Base-by-base conservation (phyloP, 2,113 vertebrate species). In the Speoplatyrhinus poulsoni region DNA sequence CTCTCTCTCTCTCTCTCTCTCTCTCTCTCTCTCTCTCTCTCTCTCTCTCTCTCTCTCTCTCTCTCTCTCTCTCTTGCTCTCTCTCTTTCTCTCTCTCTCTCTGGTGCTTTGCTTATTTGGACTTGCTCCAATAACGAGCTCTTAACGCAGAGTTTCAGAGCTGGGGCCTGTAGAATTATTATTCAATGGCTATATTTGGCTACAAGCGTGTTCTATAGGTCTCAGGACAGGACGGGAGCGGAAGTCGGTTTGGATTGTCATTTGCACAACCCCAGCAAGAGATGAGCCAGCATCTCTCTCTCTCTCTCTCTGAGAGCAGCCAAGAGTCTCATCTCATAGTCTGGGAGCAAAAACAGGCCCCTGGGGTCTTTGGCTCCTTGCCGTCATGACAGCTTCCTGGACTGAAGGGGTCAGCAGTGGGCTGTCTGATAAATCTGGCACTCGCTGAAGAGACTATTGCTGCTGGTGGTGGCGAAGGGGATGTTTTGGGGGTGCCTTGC, bases 371-470 rank as follows among this genome's bases (percentile, higher is more conserved):
- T 79, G 81, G 72, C 81, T 87, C 66, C 62, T 80, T 82, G 82
- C 84, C 81, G 57, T 57, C 82, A 80, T 46, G 59, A 71, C 81
- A 70, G 81, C 84, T 85, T 85, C 82, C 75, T 70, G 66, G 84
- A 87, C 85, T 90, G 84, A 86, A 90, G 90, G 90, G 90, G 91
- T 92, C 89, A 91, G 83, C 78, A 71, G 72, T 84, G 86, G 86
- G 80, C 85, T 88, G 86, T 82, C 85, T 75, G 81, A 87, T 82
- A 85, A 87, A 72, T 78, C 36, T 41, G 36, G 36, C 36, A 41
- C 36, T 41, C 36, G 7, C 7, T 41, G 36, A 41, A 8, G 26
- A 26, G 26, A 26, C 26, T 26, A 2, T 85, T 87, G 88, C 84
- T 85, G 73, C 76, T 74, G 53, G 68, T 59, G 76, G 77, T 71